Conservation (phyloP, 2,888 invertebrate genomes). For the Ernsta delagoae region DNA sequence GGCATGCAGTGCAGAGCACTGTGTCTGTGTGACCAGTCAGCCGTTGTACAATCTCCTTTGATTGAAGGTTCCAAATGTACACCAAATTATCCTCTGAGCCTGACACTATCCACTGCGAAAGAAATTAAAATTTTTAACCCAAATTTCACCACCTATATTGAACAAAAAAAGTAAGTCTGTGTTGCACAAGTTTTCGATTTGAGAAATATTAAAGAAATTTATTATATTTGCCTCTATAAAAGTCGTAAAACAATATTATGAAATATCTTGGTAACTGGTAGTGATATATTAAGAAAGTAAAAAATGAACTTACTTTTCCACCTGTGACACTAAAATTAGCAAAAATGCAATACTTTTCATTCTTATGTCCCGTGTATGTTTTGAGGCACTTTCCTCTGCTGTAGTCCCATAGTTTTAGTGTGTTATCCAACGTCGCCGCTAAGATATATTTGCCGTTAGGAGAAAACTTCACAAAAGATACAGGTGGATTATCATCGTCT, state of each 20-base stretch:
- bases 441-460: slow-evolving; percentile 99
- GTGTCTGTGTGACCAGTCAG: slow-evolving; percentile 98
- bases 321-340: slow-evolving; percentile 99
- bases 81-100: slow-evolving; percentile 99
- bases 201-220: too few relatives aligned
- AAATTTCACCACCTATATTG: too few relatives aligned
- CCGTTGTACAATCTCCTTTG: slow-evolving; percentile 99
- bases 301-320: slow-evolving; percentile 96
- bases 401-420: slow-evolving; percentile 99
- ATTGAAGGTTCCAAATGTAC: slow-evolving; percentile 99
- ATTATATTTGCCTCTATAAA: too few relatives aligned
- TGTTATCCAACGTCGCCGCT: slow-evolving; percentile 99
- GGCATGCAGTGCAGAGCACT: slow-evolving; percentile 99
- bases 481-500: slow-evolving; percentile 99
- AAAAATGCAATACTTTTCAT: slow-evolving; percentile 99
- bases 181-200: too few relatives aligned
- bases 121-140: too few relatives aligned
- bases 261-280: too few relatives aligned
- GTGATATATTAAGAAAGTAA: too few relatives aligned
- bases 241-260: too few relatives aligned
- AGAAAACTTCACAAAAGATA: slow-evolving; percentile 99
- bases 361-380: slow-evolving; percentile 99
- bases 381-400: slow-evolving; percentile 99
- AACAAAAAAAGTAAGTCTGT: too few relatives aligned
- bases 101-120: slow-evolving; percentile 98